A percentile compares a stretch with the other conserved stretches of the same genome.
Evolutionary conservation across 2,888 invertebrate species (phyloP).

Genomic region (Lamproptera curius): DNA sequence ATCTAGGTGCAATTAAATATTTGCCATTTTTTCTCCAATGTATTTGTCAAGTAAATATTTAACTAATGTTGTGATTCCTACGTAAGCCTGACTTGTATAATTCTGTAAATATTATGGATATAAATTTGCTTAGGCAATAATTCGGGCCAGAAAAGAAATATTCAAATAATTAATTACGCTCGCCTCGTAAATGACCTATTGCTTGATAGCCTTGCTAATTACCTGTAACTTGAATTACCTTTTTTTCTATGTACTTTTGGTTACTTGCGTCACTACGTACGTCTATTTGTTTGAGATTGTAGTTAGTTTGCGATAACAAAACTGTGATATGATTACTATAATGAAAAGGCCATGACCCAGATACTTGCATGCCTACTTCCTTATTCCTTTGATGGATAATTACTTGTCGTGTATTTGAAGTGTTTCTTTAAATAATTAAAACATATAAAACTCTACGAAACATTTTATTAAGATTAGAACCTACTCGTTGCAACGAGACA

Average conservation of each 20-base stretch:
- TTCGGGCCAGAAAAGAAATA: too few species aligned
- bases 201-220: not conserved
- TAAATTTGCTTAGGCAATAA: too few species aligned
- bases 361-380: conserved; percentile 33
- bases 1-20: conserved; percentile 12
- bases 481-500: conserved; percentile 6
- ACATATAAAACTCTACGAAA: too few species aligned
- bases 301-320: conserved; percentile 19
- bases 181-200: too few species aligned
- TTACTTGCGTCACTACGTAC: not conserved
- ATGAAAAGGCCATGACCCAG: conserved; percentile 53
- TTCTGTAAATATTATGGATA: too few species aligned
- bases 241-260: not conserved
- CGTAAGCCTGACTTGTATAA: too few species aligned
- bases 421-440: too few species aligned
- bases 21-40: too few species aligned
- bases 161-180: too few species aligned
- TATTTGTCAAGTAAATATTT: too few species aligned
- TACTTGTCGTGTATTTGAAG: conserved; percentile 11
- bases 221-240: not conserved
- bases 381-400: conserved; percentile 11
- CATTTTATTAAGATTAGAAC: not conserved
- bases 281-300: too few species aligned
- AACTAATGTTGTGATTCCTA: too few species aligned
- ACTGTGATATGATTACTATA: conserved; percentile 30